These are phyloP conservation scores for Amblyjoppa proteus DNA, from an alignment of 2,888 invertebrate species.

Conservation along the genomic window DNA sequence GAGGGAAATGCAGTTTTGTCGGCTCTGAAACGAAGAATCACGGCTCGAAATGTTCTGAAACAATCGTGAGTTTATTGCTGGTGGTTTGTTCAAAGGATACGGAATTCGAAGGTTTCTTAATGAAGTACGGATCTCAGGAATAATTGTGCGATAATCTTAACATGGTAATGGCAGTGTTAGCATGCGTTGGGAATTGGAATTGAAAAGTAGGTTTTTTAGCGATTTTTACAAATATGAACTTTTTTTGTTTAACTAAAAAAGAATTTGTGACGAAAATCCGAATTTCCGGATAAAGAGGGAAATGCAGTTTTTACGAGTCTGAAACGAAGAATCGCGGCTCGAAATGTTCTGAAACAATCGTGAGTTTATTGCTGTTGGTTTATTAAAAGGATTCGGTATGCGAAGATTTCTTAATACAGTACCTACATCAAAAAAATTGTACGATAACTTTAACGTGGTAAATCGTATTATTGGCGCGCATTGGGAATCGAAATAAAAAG, in stretches of 20 bases:
- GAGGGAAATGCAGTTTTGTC: slow-evolving; percentile 25
- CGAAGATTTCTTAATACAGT: not conserved
- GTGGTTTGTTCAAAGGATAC: not conserved
- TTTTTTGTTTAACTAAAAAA: no score
- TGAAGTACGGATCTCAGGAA: no score
- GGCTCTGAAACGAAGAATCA: not conserved
- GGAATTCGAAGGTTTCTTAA: not conserved
- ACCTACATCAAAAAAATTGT: not conserved
- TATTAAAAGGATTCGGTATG: not conserved
- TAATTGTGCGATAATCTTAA: no score
- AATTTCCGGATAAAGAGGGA: slow-evolving; percentile 14
- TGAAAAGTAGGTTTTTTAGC: no score
- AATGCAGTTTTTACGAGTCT: slow-evolving; percentile 3
- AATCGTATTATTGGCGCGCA: no score
- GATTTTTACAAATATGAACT: no score
- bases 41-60: not conserved
- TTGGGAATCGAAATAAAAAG: no score
- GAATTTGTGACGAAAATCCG: no score
- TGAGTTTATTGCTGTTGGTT: not conserved
- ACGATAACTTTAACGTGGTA: not conserved
- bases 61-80: not conserved
- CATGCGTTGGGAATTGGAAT: no score
- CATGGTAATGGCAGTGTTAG: no score
- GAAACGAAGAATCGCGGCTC: not conserved
- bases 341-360: not conserved